Evolutionary conservation across 2,888 invertebrate genomes (phyloP), one percentile per base, ranked within the genome.

Genomic region (Pediacus dermestoides): DNA sequence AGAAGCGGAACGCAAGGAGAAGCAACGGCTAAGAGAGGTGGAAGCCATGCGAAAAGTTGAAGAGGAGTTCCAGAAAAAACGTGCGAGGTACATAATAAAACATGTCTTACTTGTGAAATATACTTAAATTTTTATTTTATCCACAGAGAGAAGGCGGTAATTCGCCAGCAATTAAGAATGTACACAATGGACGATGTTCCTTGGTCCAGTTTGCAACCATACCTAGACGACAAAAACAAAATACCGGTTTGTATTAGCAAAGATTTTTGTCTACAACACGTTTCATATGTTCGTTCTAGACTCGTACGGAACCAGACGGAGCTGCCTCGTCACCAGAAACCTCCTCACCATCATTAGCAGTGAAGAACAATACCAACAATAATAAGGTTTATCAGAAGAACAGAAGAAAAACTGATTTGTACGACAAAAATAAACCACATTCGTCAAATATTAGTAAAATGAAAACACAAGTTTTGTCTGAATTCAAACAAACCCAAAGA

Each of bases 11-110:
- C 74, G 79, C 36, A 85, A 84, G 66, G 86, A 88, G 66, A 80
- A 80, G 36, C 82, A 86, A 66, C 70, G 88, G 34, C 73, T 81
- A 38, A 78, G 81, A 42, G 88, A 89, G 66, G 72, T 87, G 57
- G 87, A 88, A 67, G 86, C 85, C 47, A 87, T 90, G 84, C 78
- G 83, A 56, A 78, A 83, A 61, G 89, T 89, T 2, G 88, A 89
- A 61, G 88, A 89, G 62, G 89, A 90, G 66, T 90, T 90, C 66
- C 88, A 89, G 64, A 75, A 81, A 47, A 89, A 90, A 67, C 74
- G 90, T 26, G 88, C 87, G 21, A 73, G 63, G 65, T 65, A 57
- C 27, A 39, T 10, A 10, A 9, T 7, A 4, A 25, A 25, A 25
- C 9, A 9, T 13, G 2, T 7, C 14, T 71, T 30, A 15, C 12